A percentile compares a stretch with the other conserved stretches of the same genome.
Conservation (phyloP, 2,888 invertebrate species). For the Sinopyrophorus schimmeli region DNA sequence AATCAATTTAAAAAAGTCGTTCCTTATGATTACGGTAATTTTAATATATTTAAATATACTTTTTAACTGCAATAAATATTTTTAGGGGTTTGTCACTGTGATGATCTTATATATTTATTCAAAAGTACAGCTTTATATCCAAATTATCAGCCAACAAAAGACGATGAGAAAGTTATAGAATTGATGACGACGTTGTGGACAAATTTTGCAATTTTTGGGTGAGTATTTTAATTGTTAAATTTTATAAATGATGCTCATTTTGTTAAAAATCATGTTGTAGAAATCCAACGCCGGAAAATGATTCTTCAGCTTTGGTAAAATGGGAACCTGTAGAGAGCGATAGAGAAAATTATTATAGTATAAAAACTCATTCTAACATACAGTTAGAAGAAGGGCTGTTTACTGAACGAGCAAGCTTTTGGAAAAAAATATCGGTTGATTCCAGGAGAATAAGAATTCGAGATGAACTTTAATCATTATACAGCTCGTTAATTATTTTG, state of each 20-base stretch:
- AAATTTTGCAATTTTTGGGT: constrained; percentile 51
- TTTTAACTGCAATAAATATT: background rate
- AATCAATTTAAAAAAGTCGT: constrained; percentile 69
- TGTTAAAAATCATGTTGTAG: background rate
- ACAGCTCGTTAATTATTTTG: too few species aligned
- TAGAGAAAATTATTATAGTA: background rate
- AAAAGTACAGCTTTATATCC: background rate
- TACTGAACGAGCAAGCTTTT: constrained; percentile 18
- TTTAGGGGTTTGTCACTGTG: constrained; percentile 75
- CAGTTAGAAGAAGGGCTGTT: background rate
- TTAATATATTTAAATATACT: background rate
- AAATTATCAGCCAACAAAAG: constrained; percentile 41
- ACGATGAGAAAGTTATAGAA: constrained; percentile 61
- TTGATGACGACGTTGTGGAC: constrained; percentile 70
- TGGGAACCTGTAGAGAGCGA: constrained; percentile 4
- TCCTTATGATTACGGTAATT: constrained; percentile 66
- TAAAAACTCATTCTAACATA: constrained; percentile 1
- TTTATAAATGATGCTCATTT: background rate
- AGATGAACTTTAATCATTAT: constrained; percentile 9
- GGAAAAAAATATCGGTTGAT: constrained; percentile 6
- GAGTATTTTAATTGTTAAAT: background rate
- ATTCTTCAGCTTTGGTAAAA: background rate
- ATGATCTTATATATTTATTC: constrained; percentile 71
- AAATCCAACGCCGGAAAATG: constrained; percentile 11
- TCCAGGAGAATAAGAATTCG: background rate